phyloP scores from a whole-genome alignment of 2,888 invertebrate genomes.

The Melinaea menophilus region DNA sequence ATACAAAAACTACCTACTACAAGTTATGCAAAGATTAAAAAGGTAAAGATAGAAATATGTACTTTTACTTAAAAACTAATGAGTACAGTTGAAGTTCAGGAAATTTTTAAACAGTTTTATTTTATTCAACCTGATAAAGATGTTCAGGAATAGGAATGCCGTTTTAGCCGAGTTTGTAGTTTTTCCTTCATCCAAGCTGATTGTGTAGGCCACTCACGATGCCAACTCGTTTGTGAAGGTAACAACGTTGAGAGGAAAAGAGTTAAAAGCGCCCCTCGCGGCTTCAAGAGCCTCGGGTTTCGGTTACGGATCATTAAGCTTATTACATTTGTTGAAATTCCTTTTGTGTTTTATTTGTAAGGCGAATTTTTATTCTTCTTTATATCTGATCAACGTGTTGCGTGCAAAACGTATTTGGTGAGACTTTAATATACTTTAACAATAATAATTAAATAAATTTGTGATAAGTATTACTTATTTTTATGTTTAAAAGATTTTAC shows the following conservation, averaged over 20 bases:
- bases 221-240: constrained; percentile 67
- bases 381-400: background rate
- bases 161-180: constrained; percentile 35
- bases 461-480: too few species aligned
- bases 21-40: too few species aligned
- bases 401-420: background rate
- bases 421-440: background rate
- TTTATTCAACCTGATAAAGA: background rate
- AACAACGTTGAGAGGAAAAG: constrained; percentile 71
- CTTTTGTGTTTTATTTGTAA: constrained; percentile 23
- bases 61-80: background rate
- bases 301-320: constrained; percentile 42
- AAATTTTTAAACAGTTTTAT: background rate
- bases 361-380: constrained; percentile 3
- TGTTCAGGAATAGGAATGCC: constrained; percentile 32
- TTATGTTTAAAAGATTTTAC: too few species aligned
- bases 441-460: too few species aligned
- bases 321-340: constrained; percentile 35
- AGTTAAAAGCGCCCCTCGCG: constrained; percentile 58
- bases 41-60: too few species aligned
- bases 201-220: constrained; percentile 67
- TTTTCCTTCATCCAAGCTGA: constrained; percentile 39
- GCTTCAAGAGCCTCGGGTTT: constrained; percentile 41
- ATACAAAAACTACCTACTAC: too few species aligned
- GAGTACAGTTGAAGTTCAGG: background rate